phyloP scores from a whole-genome alignment of 2,113 vertebrate species.

The Cyphomyrus plagiostoma region DNA sequence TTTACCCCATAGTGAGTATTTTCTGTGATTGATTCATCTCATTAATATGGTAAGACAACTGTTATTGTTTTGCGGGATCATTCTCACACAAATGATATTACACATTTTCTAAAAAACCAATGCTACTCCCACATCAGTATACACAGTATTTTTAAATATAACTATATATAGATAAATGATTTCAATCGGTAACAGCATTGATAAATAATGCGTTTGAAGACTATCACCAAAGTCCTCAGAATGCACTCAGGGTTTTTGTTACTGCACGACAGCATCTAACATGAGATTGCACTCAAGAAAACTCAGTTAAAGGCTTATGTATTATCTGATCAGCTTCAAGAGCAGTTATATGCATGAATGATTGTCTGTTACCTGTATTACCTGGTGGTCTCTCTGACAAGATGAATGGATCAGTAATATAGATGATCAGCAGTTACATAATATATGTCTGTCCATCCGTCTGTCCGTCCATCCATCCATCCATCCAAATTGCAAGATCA shows the following conservation, averaged over 20 bases:
- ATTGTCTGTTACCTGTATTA: background rate
- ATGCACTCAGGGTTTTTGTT: background rate
- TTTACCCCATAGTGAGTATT: background rate
- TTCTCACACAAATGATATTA: background rate
- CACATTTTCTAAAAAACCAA: background rate
- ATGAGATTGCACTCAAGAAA: background rate
- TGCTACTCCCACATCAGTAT: background rate
- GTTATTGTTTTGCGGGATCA: background rate
- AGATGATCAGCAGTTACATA: background rate
- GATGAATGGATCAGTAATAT: background rate
- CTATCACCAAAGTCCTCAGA: background rate
- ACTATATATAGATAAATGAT: background rate
- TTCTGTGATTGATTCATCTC: background rate
- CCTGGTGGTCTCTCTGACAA: background rate
- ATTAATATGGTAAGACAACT: background rate
- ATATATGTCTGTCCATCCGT: background rate
- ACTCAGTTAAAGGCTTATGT: background rate
- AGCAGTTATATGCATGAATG: background rate
- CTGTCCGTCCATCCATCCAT: background rate
- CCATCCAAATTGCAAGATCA: background rate
- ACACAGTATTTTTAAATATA: background rate
- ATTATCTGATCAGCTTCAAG: background rate
- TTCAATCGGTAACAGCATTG: background rate
- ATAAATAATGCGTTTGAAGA: background rate
- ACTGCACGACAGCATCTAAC: background rate